Evolutionary conservation across 2,888 invertebrate genomes (phyloP).

Genomic region (Trichopria drosophilae): DNA sequence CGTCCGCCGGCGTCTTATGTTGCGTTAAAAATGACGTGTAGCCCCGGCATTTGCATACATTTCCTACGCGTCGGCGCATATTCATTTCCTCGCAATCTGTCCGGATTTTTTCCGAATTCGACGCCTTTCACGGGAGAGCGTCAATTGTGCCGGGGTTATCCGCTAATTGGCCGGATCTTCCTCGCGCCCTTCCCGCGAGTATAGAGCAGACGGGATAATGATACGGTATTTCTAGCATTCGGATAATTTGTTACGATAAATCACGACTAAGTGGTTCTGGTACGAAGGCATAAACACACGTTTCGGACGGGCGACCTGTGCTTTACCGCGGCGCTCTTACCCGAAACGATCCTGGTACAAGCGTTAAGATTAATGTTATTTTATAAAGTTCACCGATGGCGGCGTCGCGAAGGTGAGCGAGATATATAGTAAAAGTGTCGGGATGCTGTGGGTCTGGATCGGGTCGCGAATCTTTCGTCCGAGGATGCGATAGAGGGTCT

Average conservation of each 20-base stretch:
- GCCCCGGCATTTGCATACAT: no score
- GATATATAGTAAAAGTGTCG: no score
- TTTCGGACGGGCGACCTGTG: slow-evolving; percentile 13
- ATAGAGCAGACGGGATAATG: slow-evolving; percentile 51
- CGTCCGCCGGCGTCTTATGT: no score
- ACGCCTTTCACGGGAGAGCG: slow-evolving; percentile 2
- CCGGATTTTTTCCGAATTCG: slow-evolving; percentile 10
- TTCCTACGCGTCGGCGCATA: no score
- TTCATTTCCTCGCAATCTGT: slow-evolving; percentile 7
- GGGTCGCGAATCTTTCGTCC: no score
- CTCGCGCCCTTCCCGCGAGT: slow-evolving; percentile 12
- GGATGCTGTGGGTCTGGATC: no score
- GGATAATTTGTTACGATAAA: slow-evolving; percentile 57
- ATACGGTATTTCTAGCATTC: slow-evolving; percentile 58
- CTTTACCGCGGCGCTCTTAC: no score
- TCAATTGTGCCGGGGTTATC: slow-evolving; percentile 13
- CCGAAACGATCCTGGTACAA: slow-evolving; percentile 22
- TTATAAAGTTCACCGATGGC: slow-evolving; percentile 39
- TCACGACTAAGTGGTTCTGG: slow-evolving; percentile 53
- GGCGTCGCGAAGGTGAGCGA: no score
- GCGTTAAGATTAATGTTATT: slow-evolving; percentile 47
- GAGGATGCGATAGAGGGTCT: no score
- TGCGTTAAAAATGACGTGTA: no score
- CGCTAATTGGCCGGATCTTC: slow-evolving; percentile 27
- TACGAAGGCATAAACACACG: slow-evolving; percentile 12